Evolutionary conservation across 2,113 vertebrate genomes (phyloP), one percentile per base, ranked within the genome.

Genomic region (Mystacornis crossleyi): DNA sequence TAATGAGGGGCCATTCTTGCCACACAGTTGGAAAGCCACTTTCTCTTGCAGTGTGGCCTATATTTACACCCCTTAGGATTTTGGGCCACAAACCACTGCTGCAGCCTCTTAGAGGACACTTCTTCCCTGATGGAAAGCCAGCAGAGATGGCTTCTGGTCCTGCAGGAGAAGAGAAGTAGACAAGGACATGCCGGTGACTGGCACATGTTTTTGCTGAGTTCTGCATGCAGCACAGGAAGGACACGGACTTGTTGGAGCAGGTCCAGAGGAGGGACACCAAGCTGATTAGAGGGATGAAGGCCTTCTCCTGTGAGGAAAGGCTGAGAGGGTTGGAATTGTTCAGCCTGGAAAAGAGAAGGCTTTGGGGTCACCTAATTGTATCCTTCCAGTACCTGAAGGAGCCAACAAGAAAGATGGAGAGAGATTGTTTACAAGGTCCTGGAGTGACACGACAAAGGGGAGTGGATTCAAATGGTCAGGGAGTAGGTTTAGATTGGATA

Each of bases 1-100:
- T 95, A 96, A 96, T 94, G 92, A 97, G 92, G 71, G 81, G 71
- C 85, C 61, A 29, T 74, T 90, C 92, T 93, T 85, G 90, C 90
- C 88, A 84, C 14, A 79, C 81, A 85, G 90, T 90, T 74, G 82
- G 80, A 78, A 86, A 92, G 64, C 47, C 64, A 62, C 47, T 43
- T 94, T 88, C 79, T 78, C 71, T 79, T 81, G 80, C 65, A 40
- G 25, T 8, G 6, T 90, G 95, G 54, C 64, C 95, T 71, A 36
- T 55, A 86, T 92, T 92, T 83, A 61, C 40, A 70, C 28, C 64
- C 50, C 4, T 21, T 7, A 70, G 80, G 86, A 90, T 71, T 89
- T 20, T 66, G 60, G 60, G 67, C 75, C 90, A 88, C 51, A 77
- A 93, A 74, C 36, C 25, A 61, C 54, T 65, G 67, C 62, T 60